These are phyloP conservation scores for Psophia crepitans DNA, from an alignment of 2,113 vertebrate genomes.

Conservation along the genomic window DNA sequence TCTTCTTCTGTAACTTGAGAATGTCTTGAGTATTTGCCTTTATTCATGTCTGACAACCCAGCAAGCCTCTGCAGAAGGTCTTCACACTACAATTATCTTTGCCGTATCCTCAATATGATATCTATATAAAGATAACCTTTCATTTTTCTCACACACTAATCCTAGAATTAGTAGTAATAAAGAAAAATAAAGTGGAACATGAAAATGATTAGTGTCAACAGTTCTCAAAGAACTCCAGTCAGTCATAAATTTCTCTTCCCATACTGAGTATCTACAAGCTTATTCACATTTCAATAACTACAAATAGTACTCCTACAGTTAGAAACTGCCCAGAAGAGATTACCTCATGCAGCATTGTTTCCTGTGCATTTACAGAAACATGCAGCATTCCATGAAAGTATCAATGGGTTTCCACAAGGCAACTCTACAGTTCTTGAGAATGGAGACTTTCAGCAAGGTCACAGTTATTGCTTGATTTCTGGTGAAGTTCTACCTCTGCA, in stretches of 20 bases:
- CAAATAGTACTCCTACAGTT: neutral
- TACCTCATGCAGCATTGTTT: neutral
- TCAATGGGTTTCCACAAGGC: neutral
- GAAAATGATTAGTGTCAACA: neutral
- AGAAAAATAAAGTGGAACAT: neutral
- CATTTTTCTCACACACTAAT: neutral
- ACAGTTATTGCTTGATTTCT: neutral
- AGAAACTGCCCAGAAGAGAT: neutral
- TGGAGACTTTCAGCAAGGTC: neutral
- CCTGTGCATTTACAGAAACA: neutral
- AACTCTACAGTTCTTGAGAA: neutral
- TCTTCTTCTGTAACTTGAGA: neutral
- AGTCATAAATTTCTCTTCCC: neutral
- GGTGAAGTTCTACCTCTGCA: neutral
- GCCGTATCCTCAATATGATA: neutral
- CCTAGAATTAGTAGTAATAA: neutral
- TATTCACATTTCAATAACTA: neutral
- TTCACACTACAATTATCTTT: neutral
- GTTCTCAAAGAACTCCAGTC: neutral
- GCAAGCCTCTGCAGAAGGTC: neutral
- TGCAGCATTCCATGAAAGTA: neutral
- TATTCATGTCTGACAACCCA: slow-evolving; percentile 57
- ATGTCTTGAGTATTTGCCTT: neutral
- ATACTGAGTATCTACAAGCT: neutral
- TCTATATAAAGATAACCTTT: neutral